Evolutionary conservation across 1,140 invertebrate species (phyloP).

Genomic region (Cylas formicarius): DNA sequence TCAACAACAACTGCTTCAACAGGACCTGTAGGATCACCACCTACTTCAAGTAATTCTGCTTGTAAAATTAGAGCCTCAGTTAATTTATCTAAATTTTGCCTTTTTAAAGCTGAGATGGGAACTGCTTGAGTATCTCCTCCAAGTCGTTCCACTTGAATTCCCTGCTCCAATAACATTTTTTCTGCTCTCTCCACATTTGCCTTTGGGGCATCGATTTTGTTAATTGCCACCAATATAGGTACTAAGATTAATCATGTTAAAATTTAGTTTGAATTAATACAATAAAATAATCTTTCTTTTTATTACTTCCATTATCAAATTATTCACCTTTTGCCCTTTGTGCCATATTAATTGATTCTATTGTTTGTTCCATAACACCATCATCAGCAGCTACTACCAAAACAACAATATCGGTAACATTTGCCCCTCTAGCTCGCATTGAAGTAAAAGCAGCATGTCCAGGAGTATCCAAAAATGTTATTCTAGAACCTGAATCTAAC

Average conservation of each 20-base stretch:
- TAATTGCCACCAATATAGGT: slow-evolving; percentile 96
- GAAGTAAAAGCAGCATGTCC: slow-evolving; percentile 94
- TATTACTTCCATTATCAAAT: not conserved
- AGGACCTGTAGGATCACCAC: slow-evolving; percentile 69
- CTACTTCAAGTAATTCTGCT: slow-evolving; percentile 84
- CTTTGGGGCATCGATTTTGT: slow-evolving; percentile 93
- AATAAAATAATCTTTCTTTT: not conserved
- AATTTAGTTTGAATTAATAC: slow-evolving; percentile 1
- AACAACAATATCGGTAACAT: slow-evolving; percentile 90
- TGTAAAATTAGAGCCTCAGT: slow-evolving; percentile 80
- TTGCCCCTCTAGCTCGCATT: slow-evolving; percentile 87
- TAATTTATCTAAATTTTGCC: slow-evolving; percentile 69
- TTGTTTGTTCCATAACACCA: slow-evolving; percentile 97
- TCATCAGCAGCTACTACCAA: slow-evolving; percentile 98
- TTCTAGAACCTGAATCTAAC: slow-evolving; percentile 57
- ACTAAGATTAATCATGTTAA: slow-evolving; percentile 51
- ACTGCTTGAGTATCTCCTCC: slow-evolving; percentile 92
- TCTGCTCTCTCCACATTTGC: slow-evolving; percentile 76
- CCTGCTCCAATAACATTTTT: slow-evolving; percentile 64
- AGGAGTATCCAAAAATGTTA: slow-evolving; percentile 99
- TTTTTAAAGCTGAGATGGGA: slow-evolving; percentile 83
- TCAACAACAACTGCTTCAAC: slow-evolving; percentile 91
- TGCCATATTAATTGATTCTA: slow-evolving; percentile 73
- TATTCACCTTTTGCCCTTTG: slow-evolving; percentile 58
- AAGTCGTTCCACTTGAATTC: slow-evolving; percentile 76